phyloP scores from a whole-genome alignment of 2,888 invertebrate species.

The Hydrotaea cyrtoneurina region DNA sequence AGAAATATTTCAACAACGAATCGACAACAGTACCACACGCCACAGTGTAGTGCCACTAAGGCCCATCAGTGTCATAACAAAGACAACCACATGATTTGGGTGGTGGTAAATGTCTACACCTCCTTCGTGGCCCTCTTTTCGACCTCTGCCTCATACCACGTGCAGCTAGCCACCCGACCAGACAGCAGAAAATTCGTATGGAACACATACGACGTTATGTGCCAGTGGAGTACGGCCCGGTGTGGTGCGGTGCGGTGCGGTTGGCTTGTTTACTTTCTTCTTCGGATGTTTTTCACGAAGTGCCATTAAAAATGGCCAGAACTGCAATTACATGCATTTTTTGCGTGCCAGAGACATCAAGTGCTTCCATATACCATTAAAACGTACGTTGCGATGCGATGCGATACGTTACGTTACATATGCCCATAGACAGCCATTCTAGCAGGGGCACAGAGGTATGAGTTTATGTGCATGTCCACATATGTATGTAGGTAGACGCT shows the following conservation, averaged over 20 bases:
- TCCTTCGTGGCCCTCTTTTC: conserved; percentile 14
- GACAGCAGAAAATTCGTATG: neutral
- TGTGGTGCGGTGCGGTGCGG: conserved; percentile 34
- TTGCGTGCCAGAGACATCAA: conserved; percentile 64
- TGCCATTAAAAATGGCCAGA: conserved; percentile 62
- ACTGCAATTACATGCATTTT: conserved; percentile 61
- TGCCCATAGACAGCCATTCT: neutral
- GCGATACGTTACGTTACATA: neutral
- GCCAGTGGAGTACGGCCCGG: neutral
- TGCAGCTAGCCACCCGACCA: neutral
- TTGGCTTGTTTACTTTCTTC: conserved; percentile 60
- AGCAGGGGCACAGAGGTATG: no score
- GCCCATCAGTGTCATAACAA: conserved; percentile 55
- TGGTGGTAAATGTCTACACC: conserved; percentile 50
- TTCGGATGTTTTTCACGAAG: conserved; percentile 62
- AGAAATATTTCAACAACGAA: conserved; percentile 32
- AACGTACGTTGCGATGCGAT: neutral
- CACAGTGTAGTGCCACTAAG: conserved; percentile 24
- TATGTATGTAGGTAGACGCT: neutral
- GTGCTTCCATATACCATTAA: conserved; percentile 50
- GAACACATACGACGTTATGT: conserved; percentile 13
- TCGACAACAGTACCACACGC: conserved; percentile 13
- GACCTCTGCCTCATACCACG: neutral
- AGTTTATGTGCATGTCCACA: no score
- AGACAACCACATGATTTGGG: conserved; percentile 48